A percentile compares a stretch with the other conserved stretches of the same genome.
phyloP scores from a whole-genome alignment of 2,888 invertebrate species.

The Hirtodrosophila cameraria region DNA sequence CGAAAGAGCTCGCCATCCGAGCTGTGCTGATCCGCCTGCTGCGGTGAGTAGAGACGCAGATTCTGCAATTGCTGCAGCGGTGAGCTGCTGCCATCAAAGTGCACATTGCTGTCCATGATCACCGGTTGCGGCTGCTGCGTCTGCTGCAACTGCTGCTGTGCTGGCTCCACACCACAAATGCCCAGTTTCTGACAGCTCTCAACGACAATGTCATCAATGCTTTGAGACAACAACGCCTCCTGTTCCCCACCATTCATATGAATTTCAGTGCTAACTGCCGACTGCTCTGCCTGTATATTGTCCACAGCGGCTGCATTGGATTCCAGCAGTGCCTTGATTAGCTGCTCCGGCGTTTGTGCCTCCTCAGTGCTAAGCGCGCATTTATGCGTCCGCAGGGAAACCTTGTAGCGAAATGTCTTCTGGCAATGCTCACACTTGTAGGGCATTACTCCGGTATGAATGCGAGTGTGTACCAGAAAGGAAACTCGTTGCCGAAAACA shows the following conservation, averaged over 20 bases:
- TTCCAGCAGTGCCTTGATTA: conserved; percentile 79
- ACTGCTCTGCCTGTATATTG: conserved; percentile 75
- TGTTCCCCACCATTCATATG: conserved; percentile 53
- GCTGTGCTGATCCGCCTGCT: conserved; percentile 50
- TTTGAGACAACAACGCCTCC: conserved; percentile 77
- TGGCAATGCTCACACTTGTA: conserved; percentile 92
- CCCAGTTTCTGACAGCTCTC: conserved; percentile 83
- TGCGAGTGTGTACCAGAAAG: conserved; percentile 92
- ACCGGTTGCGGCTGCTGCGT: conserved; percentile 39
- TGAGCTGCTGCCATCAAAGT: conserved; percentile 85
- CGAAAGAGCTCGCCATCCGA: conserved; percentile 68
- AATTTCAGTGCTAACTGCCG: conserved; percentile 84
- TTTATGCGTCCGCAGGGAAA: conserved; percentile 93
- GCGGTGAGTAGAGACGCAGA: conserved; percentile 86
- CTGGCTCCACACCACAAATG: conserved; percentile 66
- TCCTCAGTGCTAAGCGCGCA: conserved; percentile 84
- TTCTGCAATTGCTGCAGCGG: conserved; percentile 88
- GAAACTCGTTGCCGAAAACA: conserved; percentile 94
- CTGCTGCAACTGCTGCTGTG: conserved; percentile 12
- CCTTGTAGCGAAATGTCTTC: conserved; percentile 93
- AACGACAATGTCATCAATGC: conserved; percentile 83
- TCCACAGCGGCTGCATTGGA: conserved; percentile 36
- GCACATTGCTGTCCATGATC: conserved; percentile 84
- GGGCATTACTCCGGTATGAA: conserved; percentile 93
- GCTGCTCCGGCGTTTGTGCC: conserved; percentile 71